These are phyloP conservation scores for Tetramorium simillimum DNA, from an alignment of 1,140 invertebrate species.

Conservation along the genomic window DNA sequence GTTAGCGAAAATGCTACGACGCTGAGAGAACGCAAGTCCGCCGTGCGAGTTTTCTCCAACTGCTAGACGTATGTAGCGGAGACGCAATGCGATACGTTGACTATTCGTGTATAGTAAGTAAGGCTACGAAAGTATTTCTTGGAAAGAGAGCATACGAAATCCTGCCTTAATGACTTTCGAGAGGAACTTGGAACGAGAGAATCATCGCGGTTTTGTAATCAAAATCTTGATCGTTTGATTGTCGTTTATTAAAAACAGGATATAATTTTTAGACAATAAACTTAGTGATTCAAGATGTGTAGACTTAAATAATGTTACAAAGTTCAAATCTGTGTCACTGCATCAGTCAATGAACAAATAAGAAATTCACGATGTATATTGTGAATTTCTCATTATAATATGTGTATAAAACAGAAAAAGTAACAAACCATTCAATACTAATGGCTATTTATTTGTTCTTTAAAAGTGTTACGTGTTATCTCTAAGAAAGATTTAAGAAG, in stretches of 20 bases:
- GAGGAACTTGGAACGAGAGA: not conserved
- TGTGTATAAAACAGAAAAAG: too few species aligned
- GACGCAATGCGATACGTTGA: slow-evolving; percentile 1
- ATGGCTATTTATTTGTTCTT: too few species aligned
- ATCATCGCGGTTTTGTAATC: not conserved
- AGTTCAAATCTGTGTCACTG: not conserved
- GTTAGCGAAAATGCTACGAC: slow-evolving; percentile 56
- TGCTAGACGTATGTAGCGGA: not conserved
- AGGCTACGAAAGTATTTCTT: not conserved
- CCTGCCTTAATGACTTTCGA: not conserved
- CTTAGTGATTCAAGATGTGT: not conserved
- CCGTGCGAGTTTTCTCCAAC: not conserved
- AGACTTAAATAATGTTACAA: not conserved
- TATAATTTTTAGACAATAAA: not conserved
- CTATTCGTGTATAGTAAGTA: slow-evolving; percentile 28
- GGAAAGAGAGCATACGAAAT: not conserved
- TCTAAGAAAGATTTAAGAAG: too few species aligned
- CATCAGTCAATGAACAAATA: too few species aligned
- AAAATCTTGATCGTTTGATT: not conserved
- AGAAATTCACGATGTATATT: too few species aligned
- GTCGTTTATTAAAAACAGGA: not conserved
- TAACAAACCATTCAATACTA: too few species aligned
- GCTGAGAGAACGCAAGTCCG: slow-evolving; percentile 37
- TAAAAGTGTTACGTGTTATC: too few species aligned
- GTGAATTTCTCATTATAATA: too few species aligned